phyloP scores from a whole-genome alignment of 1,140 invertebrate species.

The Aleiodes sp. region DNA sequence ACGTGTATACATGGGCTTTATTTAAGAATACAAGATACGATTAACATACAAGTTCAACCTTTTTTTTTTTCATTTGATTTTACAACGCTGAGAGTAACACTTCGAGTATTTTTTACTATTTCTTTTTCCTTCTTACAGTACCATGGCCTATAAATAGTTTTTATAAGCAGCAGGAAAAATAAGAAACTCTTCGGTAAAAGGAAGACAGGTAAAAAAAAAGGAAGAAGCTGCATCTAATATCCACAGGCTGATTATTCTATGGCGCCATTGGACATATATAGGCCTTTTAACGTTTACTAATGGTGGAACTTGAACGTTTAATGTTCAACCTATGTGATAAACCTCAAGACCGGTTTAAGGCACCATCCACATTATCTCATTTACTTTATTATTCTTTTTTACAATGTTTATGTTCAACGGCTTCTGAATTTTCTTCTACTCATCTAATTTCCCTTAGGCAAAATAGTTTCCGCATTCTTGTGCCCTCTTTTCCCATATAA shows the following conservation, averaged over 20 bases:
- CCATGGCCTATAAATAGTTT: too few relatives aligned
- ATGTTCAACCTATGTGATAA: slow-evolving; percentile 8
- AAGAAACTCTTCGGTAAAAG: too few relatives aligned
- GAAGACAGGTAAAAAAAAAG: too few relatives aligned
- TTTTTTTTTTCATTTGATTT: too few relatives aligned
- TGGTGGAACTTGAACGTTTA: not conserved
- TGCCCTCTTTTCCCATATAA: slow-evolving; percentile 3
- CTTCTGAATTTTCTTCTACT: slow-evolving; percentile 12
- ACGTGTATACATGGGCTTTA: too few relatives aligned
- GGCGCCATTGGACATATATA: slow-evolving; percentile 8
- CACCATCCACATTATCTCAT: not conserved
- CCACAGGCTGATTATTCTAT: slow-evolving; percentile 9
- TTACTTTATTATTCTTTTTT: not conserved
- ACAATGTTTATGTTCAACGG: slow-evolving; percentile 1
- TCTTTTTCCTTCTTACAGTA: too few relatives aligned
- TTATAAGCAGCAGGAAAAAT: too few relatives aligned
- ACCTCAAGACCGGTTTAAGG: slow-evolving; percentile 2
- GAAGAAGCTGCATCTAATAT: not conserved
- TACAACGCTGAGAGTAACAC: too few relatives aligned
- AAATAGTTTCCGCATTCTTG: slow-evolving; percentile 8
- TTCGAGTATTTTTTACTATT: too few relatives aligned
- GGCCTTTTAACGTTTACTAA: not conserved
- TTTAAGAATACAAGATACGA: too few relatives aligned
- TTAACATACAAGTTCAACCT: too few relatives aligned
- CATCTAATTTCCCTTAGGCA: slow-evolving; percentile 6